Base-by-base conservation (phyloP, 2,888 invertebrate species). In the Hirtodrosophila cameraria region DNA sequence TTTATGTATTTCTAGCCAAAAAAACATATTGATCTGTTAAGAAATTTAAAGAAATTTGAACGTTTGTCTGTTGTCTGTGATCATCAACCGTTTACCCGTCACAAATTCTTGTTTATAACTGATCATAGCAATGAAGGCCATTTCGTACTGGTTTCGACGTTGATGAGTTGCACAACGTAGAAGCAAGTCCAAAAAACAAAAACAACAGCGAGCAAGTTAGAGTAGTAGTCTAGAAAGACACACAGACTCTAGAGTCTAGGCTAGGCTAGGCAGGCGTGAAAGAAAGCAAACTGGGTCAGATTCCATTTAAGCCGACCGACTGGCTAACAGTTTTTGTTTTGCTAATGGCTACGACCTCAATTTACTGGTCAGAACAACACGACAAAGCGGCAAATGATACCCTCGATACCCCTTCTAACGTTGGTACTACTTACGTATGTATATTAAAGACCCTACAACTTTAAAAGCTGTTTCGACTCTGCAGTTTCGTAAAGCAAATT, bases 251-350 rank as follows among this genome's bases (percentile, higher is more conserved):
- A n/a, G n/a, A n/a, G n/a, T n/a, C n/a, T n/a, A n/a, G n/a, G n/a
- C n/a, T n/a, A n/a, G n/a, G n/a, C n/a, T n/a, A 69, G 55, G 75
- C 70, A 63, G 70, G 57, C 53, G 75, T 63, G 57, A 84, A 86
- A 86, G 86, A 86, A 81, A 81, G 86, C 85, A 84, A 81, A 86
- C 82, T 81, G 25, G 81, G 81, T 75, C 85, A 81, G 78, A 81
- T 81, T 81, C 81, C 81, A 86, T 73, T 78, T 79, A 59, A 67
- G 75, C 79, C 73, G 63, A 70, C 45, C 81, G 54, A 78, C 62
- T 60, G 69, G 45, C 74, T 69, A 76, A 76, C 77, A 67, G 86
- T 86, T 79, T 72, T 79, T 72, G 83, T 82, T 82, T 72, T 67
- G 66, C 71, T 79, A 57, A 70, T 74, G 70, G 70, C 53, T 33